Percentiles rank a stretch among this genome's conserved stretches.
Conservation (phyloP, 2,797 vertebrate species). For the Lemur catta region DNA sequence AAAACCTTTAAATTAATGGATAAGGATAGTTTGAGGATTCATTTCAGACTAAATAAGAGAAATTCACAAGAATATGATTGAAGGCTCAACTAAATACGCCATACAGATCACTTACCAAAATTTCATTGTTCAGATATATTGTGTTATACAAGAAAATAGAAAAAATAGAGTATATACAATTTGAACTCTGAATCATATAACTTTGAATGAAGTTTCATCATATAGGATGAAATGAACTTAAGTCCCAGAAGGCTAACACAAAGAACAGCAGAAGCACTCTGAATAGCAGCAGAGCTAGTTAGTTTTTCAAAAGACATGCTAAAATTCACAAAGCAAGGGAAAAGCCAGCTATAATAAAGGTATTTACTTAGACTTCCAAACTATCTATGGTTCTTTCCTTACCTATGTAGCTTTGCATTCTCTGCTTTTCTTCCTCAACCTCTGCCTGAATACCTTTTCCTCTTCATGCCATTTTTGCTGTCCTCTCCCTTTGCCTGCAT, state of each 20-base stretch:
- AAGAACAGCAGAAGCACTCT: neutral
- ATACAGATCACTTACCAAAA: constrained; percentile 27
- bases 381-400: neutral
- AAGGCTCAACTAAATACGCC: constrained; percentile 41
- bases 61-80: neutral
- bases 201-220: neutral
- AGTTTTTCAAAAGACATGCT: neutral
- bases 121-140: neutral
- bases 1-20: constrained; percentile 52
- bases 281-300: neutral
- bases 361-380: neutral
- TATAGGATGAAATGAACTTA: constrained; percentile 11
- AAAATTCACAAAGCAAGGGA: neutral
- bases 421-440: neutral
- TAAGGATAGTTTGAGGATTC: neutral
- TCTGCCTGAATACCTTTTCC: neutral
- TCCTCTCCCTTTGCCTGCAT: neutral
- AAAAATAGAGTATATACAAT: neutral
- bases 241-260: neutral
- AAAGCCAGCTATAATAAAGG: neutral
- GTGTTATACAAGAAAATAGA: neutral
- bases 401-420: neutral
- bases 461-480: neutral
- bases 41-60: constrained; percentile 14
- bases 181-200: constrained; percentile 32